A percentile compares a stretch with the other conserved stretches of the same genome.
Evolutionary conservation across 1,140 invertebrate genomes (phyloP).

Genomic region (Sarcophaga bullata): DNA sequence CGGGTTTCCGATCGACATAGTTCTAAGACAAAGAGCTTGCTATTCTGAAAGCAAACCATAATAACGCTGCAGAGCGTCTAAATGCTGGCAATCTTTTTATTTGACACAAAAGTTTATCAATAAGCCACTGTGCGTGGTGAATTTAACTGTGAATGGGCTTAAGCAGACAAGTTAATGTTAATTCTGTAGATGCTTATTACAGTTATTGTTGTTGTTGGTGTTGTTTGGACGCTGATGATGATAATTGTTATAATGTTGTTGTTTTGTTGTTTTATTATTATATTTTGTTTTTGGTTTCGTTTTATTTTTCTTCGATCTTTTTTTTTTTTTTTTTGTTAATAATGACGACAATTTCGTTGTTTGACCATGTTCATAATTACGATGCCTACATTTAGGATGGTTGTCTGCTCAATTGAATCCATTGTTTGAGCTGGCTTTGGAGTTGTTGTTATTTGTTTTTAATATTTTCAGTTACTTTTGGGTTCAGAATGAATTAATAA

Average conservation of each 20-base stretch:
- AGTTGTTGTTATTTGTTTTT: not conserved
- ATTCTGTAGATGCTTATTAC: not conserved
- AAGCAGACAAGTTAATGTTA: slow-evolving; percentile 18
- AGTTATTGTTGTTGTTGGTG: not conserved
- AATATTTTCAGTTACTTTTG: not conserved
- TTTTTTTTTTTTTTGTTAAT: not conserved
- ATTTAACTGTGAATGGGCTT: not conserved
- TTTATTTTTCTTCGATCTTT: not conserved
- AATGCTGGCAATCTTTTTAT: no score
- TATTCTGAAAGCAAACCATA: no score
- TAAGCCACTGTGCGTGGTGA: not conserved
- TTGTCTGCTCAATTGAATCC: not conserved
- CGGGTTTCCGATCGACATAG: no score
- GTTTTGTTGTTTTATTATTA: not conserved
- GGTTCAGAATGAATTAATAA: not conserved
- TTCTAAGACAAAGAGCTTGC: no score
- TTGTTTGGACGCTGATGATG: no score
- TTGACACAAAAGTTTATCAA: no score
- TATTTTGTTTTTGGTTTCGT: not conserved
- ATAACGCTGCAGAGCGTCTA: no score
- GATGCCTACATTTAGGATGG: slow-evolving; percentile 20
- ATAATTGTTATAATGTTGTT: no score
- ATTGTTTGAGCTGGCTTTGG: not conserved
- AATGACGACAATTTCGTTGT: not conserved
- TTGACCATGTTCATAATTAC: not conserved